Evolutionary conservation across 2,888 invertebrate genomes (phyloP).

Genomic region (Ophioninae sp.): DNA sequence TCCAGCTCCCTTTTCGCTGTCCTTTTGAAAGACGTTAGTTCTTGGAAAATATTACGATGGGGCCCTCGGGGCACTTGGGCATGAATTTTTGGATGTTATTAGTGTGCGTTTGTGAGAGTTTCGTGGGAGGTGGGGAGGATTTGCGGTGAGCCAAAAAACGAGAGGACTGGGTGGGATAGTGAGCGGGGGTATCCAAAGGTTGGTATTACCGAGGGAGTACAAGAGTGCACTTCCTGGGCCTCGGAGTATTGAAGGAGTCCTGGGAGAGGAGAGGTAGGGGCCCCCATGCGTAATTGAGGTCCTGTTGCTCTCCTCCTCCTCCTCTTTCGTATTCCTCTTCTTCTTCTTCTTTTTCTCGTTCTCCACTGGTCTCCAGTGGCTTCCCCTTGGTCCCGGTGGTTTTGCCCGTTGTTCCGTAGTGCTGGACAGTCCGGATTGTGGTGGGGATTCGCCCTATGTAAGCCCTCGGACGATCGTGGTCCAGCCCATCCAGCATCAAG

Average conservation of each 20-base stretch:
- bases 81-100: constrained; percentile 51
- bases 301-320: constrained; percentile 70
- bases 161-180: constrained; percentile 29
- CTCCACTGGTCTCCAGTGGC: constrained; percentile 60
- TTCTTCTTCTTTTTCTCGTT: constrained; percentile 64
- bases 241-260: constrained; percentile 63
- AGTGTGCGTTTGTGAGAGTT: constrained; percentile 27
- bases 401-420: constrained; percentile 52
- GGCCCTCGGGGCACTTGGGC: constrained; percentile 40
- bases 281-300: constrained; percentile 78
- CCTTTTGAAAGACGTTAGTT: constrained; percentile 48
- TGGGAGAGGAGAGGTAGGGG: constrained; percentile 38
- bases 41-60: constrained; percentile 51
- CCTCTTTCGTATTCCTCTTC: constrained; percentile 27
- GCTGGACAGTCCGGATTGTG: constrained; percentile 62
- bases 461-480: constrained; percentile 79
- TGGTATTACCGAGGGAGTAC: constrained; percentile 53
- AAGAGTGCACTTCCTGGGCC: constrained; percentile 75
- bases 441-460: constrained; percentile 81
- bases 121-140: constrained; percentile 36
- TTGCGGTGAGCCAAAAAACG: constrained; percentile 31
- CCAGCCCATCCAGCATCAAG: constrained; percentile 80
- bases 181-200: constrained; percentile 26
- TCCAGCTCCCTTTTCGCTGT: constrained; percentile 4
- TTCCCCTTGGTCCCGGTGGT: constrained; percentile 47